Conservation (phyloP, 2,888 invertebrate species). For the Sphaeridia pumilis region DNA sequence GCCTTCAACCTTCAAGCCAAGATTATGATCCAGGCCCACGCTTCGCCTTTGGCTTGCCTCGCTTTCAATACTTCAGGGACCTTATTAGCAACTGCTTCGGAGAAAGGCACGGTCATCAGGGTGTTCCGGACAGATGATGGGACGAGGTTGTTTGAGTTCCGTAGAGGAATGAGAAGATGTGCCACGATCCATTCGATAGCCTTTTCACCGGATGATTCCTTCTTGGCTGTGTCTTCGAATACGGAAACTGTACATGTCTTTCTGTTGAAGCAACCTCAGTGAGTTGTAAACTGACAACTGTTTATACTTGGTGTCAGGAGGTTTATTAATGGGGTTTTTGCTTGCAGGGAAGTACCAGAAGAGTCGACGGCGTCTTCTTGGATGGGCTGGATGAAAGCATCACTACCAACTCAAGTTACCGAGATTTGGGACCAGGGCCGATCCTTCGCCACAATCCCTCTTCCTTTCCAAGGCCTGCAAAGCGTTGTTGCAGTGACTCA, state of each 20-base stretch:
- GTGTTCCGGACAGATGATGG: constrained; percentile 82
- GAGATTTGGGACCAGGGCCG: constrained; percentile 93
- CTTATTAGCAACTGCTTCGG: constrained; percentile 71
- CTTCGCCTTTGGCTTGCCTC: constrained; percentile 86
- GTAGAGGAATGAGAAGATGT: constrained; percentile 91
- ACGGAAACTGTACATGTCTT: constrained; percentile 97
- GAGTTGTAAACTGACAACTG: constrained; percentile 50
- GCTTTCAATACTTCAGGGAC: constrained; percentile 53
- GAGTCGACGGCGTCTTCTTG: constrained; percentile 28
- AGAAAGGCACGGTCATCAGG: constrained; percentile 93
- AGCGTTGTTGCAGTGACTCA: constrained; percentile 78
- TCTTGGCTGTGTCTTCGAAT: constrained; percentile 88
- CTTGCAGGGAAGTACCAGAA: constrained; percentile 38
- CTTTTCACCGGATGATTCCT: constrained; percentile 83
- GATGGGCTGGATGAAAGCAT: constrained; percentile 35
- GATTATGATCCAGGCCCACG: constrained; percentile 94
- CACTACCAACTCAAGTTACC: constrained; percentile 76
- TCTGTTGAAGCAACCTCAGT: constrained; percentile 66
- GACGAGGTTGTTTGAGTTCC: constrained; percentile 82
- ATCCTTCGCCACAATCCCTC: constrained; percentile 84
- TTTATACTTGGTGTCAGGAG: too few species aligned
- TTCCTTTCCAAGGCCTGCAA: constrained; percentile 72
- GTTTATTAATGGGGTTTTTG: too few species aligned
- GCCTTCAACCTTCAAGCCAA: constrained; percentile 87
- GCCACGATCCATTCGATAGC: constrained; percentile 88